These are phyloP conservation scores for Cheumatopsyche charites DNA, from an alignment of 1,140 invertebrate species.

Conservation along the genomic window DNA sequence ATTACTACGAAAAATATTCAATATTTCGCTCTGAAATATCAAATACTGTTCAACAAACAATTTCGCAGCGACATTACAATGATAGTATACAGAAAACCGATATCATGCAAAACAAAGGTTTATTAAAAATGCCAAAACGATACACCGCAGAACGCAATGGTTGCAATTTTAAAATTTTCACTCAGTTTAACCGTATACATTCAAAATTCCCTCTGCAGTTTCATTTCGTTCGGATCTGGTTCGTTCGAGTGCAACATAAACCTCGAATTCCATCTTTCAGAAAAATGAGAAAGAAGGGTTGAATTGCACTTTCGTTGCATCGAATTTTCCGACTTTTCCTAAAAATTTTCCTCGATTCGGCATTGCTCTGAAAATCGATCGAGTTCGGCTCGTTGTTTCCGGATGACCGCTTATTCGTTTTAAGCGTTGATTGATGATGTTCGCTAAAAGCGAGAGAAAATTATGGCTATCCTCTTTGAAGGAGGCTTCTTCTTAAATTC, in stretches of 20 bases:
- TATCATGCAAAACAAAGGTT: no score
- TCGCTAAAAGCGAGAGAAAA: neutral
- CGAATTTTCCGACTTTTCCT: slow-evolving; percentile 8
- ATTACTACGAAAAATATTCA: no score
- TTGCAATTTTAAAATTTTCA: neutral
- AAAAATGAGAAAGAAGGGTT: neutral
- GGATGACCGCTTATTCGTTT: slow-evolving; percentile 1
- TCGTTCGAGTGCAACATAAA: neutral
- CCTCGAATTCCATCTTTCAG: neutral
- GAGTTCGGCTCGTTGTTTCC: slow-evolving; percentile 4
- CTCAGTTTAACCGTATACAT: slow-evolving; percentile 3
- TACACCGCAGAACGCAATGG: no score
- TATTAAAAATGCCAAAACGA: no score
- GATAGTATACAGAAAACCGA: no score
- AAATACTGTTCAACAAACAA: no score
- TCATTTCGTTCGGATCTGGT: slow-evolving; percentile 9
- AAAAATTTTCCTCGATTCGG: neutral
- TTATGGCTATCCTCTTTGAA: no score
- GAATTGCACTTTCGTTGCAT: slow-evolving; percentile 2
- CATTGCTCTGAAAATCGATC: neutral
- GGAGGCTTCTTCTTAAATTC: no score
- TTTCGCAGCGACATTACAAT: no score
- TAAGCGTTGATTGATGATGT: slow-evolving; percentile 18
- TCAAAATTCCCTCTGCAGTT: neutral
- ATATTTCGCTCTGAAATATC: no score